These are phyloP conservation scores for roundworm (Caenorhabditis elegans) DNA, from an alignment of 1,140 invertebrate genomes.

Conservation along the genomic window WBcel235 BX284602.5:8431001-8431500, in stretches of 20 bases:
- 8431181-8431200: too few relatives aligned
- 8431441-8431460: background rate
- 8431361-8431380: background rate
- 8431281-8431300: background rate
- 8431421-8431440: background rate
- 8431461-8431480: background rate
- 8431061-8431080: background rate
- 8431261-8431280: background rate
- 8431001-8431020: background rate
- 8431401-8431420: background rate
- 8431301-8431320: background rate
- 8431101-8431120: background rate
- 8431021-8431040: background rate
- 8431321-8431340: background rate
- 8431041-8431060: background rate
- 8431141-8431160: background rate
- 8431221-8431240: background rate
- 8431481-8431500: constrained; percentile 14
- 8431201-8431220: too few relatives aligned
- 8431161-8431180: too few relatives aligned
- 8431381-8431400: background rate
- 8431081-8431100: background rate
- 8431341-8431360: too few relatives aligned
- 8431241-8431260: background rate
- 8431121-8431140: background rate